These are phyloP conservation scores for Drosophila suzukii DNA, from an alignment of 1,140 invertebrate species.

Conservation along the genomic window DNA sequence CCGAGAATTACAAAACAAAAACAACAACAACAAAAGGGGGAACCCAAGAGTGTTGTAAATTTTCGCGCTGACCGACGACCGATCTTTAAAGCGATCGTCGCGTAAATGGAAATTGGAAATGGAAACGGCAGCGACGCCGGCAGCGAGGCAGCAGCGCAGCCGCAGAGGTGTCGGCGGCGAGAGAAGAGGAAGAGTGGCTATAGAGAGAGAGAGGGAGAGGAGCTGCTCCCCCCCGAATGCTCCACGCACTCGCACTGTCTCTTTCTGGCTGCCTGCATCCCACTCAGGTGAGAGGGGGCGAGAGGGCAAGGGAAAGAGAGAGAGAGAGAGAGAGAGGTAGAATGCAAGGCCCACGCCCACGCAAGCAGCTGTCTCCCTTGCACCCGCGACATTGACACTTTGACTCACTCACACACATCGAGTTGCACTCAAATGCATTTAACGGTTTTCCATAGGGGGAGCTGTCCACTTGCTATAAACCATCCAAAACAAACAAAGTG, in stretches of 20 bases:
- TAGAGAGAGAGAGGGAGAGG: conserved; percentile 7
- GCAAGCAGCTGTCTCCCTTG: conserved; percentile 1
- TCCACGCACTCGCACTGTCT: conserved; percentile 8
- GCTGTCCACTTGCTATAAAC: conserved; percentile 16
- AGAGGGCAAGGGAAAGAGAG: conserved; percentile 9
- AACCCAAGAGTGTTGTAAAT: conserved; percentile 39
- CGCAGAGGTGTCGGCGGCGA: conserved; percentile 5
- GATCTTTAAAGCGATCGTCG: conserved; percentile 75
- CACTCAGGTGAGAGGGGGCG: not conserved
- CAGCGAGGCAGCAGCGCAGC: conserved; percentile 21
- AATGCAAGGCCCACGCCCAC: conserved; percentile 35
- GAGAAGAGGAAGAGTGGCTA: not conserved
- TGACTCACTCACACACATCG: conserved; percentile 17
- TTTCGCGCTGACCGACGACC: conserved; percentile 72
- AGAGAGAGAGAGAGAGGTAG: conserved; percentile 1
- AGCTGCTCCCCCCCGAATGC: conserved; percentile 8
- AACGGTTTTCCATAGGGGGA: not conserved
- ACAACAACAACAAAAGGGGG: conserved; percentile 21
- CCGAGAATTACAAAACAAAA: conserved; percentile 50
- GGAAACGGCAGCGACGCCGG: conserved; percentile 46
- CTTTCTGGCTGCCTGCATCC: conserved; percentile 19
- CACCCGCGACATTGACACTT: conserved; percentile 59
- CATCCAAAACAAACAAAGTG: not conserved
- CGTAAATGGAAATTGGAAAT: conserved; percentile 72
- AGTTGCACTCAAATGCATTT: conserved; percentile 16